These are phyloP conservation scores for Gavia stellata DNA, from an alignment of 2,113 vertebrate species.

Conservation along the genomic window DNA sequence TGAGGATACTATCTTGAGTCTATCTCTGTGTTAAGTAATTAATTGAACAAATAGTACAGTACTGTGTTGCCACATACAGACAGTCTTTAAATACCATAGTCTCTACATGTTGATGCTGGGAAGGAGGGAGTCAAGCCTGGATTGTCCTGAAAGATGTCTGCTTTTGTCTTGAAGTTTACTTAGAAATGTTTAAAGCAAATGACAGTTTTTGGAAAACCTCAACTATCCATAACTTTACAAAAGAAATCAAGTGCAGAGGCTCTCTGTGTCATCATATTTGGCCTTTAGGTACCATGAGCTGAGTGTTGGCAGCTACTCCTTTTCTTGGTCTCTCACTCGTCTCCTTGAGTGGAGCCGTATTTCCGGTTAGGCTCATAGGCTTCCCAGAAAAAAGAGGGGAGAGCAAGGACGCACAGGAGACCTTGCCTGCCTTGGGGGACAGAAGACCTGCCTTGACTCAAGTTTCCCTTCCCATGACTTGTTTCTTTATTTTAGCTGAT, in stretches of 20 bases:
- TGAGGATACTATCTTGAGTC: neutral
- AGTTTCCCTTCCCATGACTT: neutral
- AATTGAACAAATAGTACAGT: neutral
- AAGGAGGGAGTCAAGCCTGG: neutral
- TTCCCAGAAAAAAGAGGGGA: neutral
- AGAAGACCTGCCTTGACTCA: neutral
- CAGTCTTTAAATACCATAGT: neutral
- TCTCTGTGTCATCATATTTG: neutral
- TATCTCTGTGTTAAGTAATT: neutral
- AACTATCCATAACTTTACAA: neutral
- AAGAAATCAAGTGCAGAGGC: neutral
- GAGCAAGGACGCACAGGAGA: neutral
- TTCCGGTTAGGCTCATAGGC: neutral
- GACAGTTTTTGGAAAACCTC: neutral
- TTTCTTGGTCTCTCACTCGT: neutral
- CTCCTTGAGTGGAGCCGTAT: neutral
- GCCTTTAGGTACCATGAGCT: neutral
- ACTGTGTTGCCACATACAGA: neutral
- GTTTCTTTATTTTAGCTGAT: neutral
- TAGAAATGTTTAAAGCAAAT: neutral
- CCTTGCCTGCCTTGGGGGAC: neutral
- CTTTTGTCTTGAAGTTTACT: neutral
- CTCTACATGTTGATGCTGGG: neutral
- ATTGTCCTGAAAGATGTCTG: neutral
- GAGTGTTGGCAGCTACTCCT: neutral